Base-by-base conservation (phyloP, 2,888 invertebrate species). In the Scaptomyza parva region DNA sequence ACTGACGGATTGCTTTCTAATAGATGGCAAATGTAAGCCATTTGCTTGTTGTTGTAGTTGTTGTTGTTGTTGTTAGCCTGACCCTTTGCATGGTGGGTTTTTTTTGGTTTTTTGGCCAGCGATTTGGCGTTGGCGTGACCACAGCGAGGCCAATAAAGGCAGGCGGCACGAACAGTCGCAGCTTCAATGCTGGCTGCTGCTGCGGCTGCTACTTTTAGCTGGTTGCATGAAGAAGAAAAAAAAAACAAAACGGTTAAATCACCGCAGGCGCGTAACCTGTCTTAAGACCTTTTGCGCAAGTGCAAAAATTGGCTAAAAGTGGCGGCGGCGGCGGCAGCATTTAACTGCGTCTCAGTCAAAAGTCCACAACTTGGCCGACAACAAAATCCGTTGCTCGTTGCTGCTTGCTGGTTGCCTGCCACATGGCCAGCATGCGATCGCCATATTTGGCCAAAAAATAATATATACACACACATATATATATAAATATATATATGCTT, bases 211-310 rank as follows among this genome's bases (percentile, higher is more conserved):
- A 48, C 41, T 48, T 41, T 30, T 53, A 30, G 58, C 41, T 64
- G 58, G 57, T 68, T 61, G 83, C 64, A 69, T 74, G 1, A 78
- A 73, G 5, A 28, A 28, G 1, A 11, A 35, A 14, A 35, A 35
- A 35, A 28, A 28, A 28, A 3, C 72, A 74, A 86, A 89, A 89
- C 84, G 70, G 88, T 85, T 85, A 88, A 87, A 88, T 80, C 77
- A 80, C 89, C 85, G 71, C 86, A 86, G 78, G 78, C 83, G 78
- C 78, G 88, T 88, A 84, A 89, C 89, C 89, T 88, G 89, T 89
- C 89, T 88, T 73, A 52, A 89, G 84, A 88, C 88, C 88, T 88
- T 88, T 87, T 89, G 88, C 86, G 89, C 88, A 88, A 88, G 88
- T 88, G 86, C 86, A 86, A 75, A 87, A 82, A 78, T 82, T 88